Conservation (phyloP, 2,113 vertebrate species). For the Balaeniceps rex region DNA sequence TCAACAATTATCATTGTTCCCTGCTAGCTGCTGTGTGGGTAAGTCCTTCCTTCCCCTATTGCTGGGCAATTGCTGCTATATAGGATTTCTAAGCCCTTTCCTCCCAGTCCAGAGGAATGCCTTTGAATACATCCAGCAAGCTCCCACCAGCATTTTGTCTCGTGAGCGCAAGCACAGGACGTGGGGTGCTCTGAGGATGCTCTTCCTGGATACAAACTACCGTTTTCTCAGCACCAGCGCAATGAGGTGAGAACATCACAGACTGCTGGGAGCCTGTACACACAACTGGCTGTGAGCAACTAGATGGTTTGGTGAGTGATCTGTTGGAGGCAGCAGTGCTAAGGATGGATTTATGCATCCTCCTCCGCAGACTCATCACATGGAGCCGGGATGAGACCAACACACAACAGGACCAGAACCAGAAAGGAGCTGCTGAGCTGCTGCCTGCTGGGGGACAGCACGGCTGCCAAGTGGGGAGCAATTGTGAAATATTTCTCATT, state of each 20-base stretch:
- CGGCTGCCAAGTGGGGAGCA: fast-evolving
- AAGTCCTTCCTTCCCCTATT: not conserved
- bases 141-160: not conserved
- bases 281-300: not conserved
- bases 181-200: not conserved
- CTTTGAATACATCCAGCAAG: not conserved
- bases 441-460: not conserved
- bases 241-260: not conserved
- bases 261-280: not conserved
- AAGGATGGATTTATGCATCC: not conserved
- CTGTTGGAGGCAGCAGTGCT: not conserved
- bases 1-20: not conserved
- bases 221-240: not conserved
- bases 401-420: not conserved
- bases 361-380: not conserved
- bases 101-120: not conserved
- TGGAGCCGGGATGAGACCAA: not conserved
- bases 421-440: not conserved
- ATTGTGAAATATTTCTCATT: not conserved
- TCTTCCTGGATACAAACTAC: not conserved
- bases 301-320: not conserved
- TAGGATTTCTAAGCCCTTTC: not conserved
- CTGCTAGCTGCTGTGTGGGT: not conserved
- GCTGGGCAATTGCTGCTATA: not conserved
- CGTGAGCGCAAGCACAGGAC: fast-evolving